Base-by-base conservation (phyloP, 2,888 invertebrate species). In the Nymphalis c-album region DNA sequence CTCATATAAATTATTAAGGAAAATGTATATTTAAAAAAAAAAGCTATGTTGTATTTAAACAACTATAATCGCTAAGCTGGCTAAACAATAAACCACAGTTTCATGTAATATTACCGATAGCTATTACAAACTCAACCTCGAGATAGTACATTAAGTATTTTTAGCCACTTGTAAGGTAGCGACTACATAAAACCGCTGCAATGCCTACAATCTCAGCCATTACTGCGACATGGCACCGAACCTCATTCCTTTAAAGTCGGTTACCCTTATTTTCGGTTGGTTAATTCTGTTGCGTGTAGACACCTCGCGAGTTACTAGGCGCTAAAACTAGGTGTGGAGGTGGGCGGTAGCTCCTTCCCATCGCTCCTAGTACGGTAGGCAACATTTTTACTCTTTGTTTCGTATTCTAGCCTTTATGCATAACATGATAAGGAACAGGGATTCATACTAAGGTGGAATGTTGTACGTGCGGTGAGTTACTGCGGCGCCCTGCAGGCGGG, bases 401-500 rank as follows among this genome's bases (percentile, higher is more conserved):
- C 7, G 22, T n/a, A 60, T 60, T 46, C 17, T 60, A 60, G 46
- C 20, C 60, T 47, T 16, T 60, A 60, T 60, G 22, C 17, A 5
- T 22, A 47, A 17, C 17, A 20, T 60, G 20, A 57, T 57, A 57
- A 18, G 57, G 35, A 67, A 35, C 45, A 62, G 58, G 50, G 60
- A 16, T 61, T 40, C 53, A 55, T 31, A 62, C 47, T 47, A 57
- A 50, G 18, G 68, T 61, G 60, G 60, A 10, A 64, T 48, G 60
- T 64, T 69, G 69, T 71, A 69, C 64, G 84, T 86, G 86, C 84
- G 78, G 79, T 79, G 88, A 88, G 90, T 90, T 89, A 90, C 90
- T 86, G 85, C 85, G 91, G 90, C 91, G 91, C 91, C 91, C 88
- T 85, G 86, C 85, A 85, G 91, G 86, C 91, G 91, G 86, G 78